These are phyloP conservation scores for Megalurothrips usitatus DNA, from an alignment of 2,888 invertebrate species.

Conservation along the genomic window DNA sequence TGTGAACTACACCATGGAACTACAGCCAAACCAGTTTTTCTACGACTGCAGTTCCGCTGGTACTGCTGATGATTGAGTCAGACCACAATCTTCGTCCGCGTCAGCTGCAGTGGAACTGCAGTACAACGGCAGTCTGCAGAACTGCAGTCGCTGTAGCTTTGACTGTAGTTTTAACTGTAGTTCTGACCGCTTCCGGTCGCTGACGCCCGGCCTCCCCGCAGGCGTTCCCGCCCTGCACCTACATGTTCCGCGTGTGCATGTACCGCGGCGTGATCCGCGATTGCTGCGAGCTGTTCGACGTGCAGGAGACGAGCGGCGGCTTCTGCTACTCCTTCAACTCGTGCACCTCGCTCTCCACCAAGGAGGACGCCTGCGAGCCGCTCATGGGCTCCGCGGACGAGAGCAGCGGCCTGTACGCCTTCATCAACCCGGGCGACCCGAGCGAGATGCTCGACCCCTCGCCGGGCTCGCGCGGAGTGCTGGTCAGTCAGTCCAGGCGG, in stretches of 20 bases:
- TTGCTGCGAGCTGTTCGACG: not conserved
- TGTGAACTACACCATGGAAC: too few relatives aligned
- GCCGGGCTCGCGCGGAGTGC: not conserved
- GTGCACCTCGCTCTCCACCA: not conserved
- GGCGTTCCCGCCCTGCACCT: not conserved
- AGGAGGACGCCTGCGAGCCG: not conserved
- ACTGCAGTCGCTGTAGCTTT: too few relatives aligned
- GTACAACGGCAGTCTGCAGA: too few relatives aligned
- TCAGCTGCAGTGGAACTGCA: not conserved
- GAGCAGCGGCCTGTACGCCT: not conserved
- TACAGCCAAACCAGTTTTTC: too few relatives aligned
- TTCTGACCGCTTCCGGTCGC: not conserved
- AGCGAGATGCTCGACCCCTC: not conserved
- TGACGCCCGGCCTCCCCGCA: not conserved
- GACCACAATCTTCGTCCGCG: too few relatives aligned
- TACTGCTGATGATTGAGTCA: too few relatives aligned
- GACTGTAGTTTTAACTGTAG: not conserved
- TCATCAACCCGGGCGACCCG: not conserved
- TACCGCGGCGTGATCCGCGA: not conserved
- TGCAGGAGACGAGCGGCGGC: not conserved
- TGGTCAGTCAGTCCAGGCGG: too few relatives aligned
- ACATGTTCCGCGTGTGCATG: not conserved
- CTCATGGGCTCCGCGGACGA: not conserved
- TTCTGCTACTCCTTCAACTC: constrained; percentile 14
- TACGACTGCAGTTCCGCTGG: too few relatives aligned